A percentile compares a stretch with the other conserved stretches of the same genome.
Evolutionary conservation across 2,113 vertebrate genomes (phyloP).

Genomic region (Lycaon pictus): DNA sequence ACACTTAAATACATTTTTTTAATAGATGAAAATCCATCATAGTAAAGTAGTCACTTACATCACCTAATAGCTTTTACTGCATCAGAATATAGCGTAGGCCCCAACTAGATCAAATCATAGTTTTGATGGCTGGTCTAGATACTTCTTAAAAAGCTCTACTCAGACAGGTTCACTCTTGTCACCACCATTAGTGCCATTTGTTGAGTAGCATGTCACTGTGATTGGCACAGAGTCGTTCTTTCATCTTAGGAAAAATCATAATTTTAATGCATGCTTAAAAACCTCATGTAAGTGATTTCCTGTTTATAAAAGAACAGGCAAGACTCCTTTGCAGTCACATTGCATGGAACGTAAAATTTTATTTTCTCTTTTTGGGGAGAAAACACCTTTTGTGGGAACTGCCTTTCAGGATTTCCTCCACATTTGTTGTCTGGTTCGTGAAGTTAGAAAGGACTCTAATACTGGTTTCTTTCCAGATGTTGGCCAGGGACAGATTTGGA

Average conservation of each 20-base stretch:
- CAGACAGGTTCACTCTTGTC: conserved; percentile 92
- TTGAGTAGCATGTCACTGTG: conserved; percentile 90
- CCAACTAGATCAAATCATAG: conserved; percentile 87
- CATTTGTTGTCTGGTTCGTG: not conserved
- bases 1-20: conserved; percentile 79
- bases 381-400: not conserved
- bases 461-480: not conserved
- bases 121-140: conserved; percentile 90
- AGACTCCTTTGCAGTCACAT: conserved; percentile 78
- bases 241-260: conserved; percentile 91
- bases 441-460: not conserved
- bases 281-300: conserved; percentile 91
- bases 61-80: conserved; percentile 75
- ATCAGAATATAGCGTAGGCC: conserved; percentile 85
- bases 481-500: not conserved
- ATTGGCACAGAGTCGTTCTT: conserved; percentile 94
- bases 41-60: conserved; percentile 82
- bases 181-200: conserved; percentile 88
- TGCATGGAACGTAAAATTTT: conserved; percentile 68
- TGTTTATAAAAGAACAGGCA: conserved; percentile 87
- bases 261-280: conserved; percentile 92
- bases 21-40: conserved; percentile 78
- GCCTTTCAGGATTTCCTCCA: not conserved
- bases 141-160: conserved; percentile 89
- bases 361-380: not conserved